phyloP scores from a whole-genome alignment of 1,140 invertebrate genomes.

The Brachystomella parvula region DNA sequence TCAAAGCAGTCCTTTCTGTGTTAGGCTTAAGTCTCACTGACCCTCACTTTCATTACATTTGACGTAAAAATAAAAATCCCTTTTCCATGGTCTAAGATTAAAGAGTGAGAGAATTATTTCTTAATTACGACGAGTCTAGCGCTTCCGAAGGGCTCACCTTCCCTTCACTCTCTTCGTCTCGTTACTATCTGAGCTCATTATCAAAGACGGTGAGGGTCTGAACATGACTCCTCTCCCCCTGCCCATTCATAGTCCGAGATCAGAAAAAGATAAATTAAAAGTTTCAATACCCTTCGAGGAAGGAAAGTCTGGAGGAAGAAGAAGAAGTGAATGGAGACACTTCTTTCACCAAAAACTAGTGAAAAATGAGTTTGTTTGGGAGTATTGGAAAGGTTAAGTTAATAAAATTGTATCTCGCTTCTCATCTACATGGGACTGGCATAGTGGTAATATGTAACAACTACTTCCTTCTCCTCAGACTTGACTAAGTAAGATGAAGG shows the following conservation, averaged over 20 bases:
- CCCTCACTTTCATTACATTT: no score
- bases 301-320: not conserved
- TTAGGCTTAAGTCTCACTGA: no score
- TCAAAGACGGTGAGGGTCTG: not conserved
- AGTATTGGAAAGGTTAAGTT: not conserved
- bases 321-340: not conserved
- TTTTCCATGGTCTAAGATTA: not conserved
- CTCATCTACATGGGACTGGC: constrained; percentile 2
- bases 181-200: not conserved
- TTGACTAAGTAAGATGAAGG: not conserved
- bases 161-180: not conserved
- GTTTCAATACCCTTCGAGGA: not conserved
- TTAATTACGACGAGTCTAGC: constrained; percentile 32
- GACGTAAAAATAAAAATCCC: no score
- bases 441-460: constrained; percentile 8
- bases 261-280: not conserved
- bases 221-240: not conserved
- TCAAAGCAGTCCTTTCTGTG: no score
- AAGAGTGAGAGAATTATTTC: constrained; percentile 15
- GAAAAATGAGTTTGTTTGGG: not conserved
- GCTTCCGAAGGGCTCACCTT: constrained; percentile 15
- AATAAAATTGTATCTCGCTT: constrained; percentile 5
- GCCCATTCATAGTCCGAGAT: not conserved
- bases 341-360: not conserved
- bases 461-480: no score